Evolutionary conservation across 2,888 invertebrate genomes (phyloP), one percentile per base, ranked within the genome.

Genomic region (Notodonta ziczac): DNA sequence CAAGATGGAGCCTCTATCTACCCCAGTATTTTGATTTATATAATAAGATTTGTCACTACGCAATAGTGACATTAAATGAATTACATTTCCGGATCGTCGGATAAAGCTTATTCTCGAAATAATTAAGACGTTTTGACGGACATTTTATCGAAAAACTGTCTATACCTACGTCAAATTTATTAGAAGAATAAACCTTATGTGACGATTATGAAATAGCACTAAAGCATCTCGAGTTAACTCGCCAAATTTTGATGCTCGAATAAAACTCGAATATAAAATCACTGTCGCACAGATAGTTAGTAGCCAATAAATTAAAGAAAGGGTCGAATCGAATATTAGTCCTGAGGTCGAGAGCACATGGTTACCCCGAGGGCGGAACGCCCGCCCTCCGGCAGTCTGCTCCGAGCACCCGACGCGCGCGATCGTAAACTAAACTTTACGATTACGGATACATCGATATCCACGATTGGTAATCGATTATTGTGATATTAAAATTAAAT

Each of bases 351-450:
- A 70, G 72, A 78, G 73, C 83, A 82, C 82, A 81, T 77, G 77
- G 76, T 82, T 72, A 80, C 83, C 89, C 91, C 80, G 81, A 86
- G 91, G 91, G 91, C 89, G 87, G 84, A 76, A 68, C 76, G 77
- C 78, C 87, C 90, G 90, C 91, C 92, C 91, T 89, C 83, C 88
- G 92, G 93, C 92, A 92, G 93, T 92, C 84, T 70, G 81, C 76
- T 75, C 71, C 79, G 83, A 83, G 82, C 88, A 77, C 86, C 86
- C 89, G 86, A 65, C 88, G 86, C 75, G 85, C 78, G 81, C 85
- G 87, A 82, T 79, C 84, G 83, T 80, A 73, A 82, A 71, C 70
- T 59, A 13, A 61, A 52, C 65, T 66, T 67, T 74, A 77, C 77
- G 74, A 67, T 74, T 66, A 66, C 61, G 66, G 64, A 74, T 67